A percentile compares a stretch with the other conserved stretches of the same genome.
Conservation (phyloP, 1,140 invertebrate genomes). For the Drosophila carrolli region DNA sequence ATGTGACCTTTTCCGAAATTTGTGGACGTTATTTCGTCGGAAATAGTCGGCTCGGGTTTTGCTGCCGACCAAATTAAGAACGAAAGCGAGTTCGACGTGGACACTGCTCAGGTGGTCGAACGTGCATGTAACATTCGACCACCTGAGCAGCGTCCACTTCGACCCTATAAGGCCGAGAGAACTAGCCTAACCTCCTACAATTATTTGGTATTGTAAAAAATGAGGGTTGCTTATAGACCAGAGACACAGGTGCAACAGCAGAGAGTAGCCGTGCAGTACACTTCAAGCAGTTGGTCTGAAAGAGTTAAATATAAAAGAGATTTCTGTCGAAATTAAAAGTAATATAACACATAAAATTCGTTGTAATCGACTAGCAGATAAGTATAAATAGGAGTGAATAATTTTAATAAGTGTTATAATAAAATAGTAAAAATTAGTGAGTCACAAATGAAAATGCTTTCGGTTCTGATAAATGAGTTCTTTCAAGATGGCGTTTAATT, state of each 20-base stretch:
- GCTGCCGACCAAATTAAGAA: background rate
- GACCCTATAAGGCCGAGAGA: slow-evolving; percentile 23
- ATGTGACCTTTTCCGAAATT: background rate
- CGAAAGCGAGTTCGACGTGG: background rate
- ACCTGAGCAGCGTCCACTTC: slow-evolving; percentile 4
- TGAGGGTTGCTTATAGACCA: slow-evolving; percentile 29
- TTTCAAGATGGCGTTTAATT: background rate
- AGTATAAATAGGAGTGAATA: background rate
- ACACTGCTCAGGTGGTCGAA: background rate
- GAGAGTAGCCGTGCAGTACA: slow-evolving; percentile 32
- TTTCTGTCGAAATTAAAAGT: background rate
- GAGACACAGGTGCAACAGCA: slow-evolving; percentile 44
- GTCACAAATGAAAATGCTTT: background rate
- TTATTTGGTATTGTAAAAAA: slow-evolving; percentile 24
- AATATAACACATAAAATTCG: background rate
- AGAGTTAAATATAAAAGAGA: slow-evolving; percentile 13
- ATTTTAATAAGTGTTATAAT: background rate
- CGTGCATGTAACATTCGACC: background rate
- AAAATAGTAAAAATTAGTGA: background rate
- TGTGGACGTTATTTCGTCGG: slow-evolving; percentile 23
- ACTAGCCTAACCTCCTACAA: slow-evolving; percentile 9
- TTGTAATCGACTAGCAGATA: background rate
- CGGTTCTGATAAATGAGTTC: background rate
- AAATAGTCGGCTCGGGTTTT: slow-evolving; percentile 8
- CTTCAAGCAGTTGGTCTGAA: slow-evolving; percentile 22